These are phyloP conservation scores for Rhea americana DNA, from an alignment of 2,113 vertebrate genomes.

Conservation along the genomic window DNA sequence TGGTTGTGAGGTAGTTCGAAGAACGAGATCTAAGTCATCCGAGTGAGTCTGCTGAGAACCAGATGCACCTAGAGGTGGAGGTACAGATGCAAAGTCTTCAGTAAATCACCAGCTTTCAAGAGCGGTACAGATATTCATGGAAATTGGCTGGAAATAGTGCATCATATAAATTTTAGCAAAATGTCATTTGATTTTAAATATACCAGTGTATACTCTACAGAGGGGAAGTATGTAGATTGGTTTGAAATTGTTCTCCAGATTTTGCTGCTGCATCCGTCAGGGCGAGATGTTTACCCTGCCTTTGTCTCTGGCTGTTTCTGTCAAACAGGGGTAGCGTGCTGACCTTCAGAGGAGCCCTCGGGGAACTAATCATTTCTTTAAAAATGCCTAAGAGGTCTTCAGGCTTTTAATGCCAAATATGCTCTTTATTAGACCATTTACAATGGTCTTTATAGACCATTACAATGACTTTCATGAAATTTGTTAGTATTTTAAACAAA, in stretches of 20 bases:
- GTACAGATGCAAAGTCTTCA: background rate
- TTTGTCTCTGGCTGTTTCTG: background rate
- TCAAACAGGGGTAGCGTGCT: background rate
- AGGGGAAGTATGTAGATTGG: background rate
- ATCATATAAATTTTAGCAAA: background rate
- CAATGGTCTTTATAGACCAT: background rate
- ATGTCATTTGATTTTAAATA: background rate
- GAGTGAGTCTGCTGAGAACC: background rate
- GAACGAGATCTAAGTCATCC: background rate
- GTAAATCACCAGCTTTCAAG: background rate
- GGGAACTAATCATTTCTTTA: slow-evolving; percentile 25
- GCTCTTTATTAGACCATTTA: background rate
- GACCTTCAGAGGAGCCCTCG: slow-evolving; percentile 52
- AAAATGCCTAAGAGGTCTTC: background rate
- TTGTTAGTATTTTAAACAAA: background rate
- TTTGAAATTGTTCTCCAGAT: background rate
- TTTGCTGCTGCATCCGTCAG: background rate
- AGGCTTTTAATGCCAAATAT: slow-evolving; percentile 1
- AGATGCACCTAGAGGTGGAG: background rate
- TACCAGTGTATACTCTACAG: background rate
- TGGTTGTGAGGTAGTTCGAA: background rate
- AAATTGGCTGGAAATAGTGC: fast-evolving
- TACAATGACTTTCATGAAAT: background rate
- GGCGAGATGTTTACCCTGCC: background rate
- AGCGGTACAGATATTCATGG: background rate